Percentiles rank a stretch among this genome's conserved stretches.
These are phyloP conservation scores for Trissoscelio sp. DNA, from an alignment of 2,888 invertebrate genomes.

Conservation along the genomic window DNA sequence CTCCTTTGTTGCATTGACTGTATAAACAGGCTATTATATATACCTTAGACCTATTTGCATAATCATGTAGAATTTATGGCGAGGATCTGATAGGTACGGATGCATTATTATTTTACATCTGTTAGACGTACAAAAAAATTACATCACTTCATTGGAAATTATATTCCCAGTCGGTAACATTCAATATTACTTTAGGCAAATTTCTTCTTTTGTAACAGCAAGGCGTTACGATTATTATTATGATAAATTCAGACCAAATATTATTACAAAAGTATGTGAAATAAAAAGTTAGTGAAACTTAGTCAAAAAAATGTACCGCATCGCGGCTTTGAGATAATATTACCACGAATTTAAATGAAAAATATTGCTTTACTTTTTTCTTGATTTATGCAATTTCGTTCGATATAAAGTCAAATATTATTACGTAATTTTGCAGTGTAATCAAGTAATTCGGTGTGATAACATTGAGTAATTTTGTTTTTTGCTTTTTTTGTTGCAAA, in stretches of 20 bases:
- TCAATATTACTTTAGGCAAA: slow-evolving; percentile 10
- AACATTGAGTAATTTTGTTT: no score
- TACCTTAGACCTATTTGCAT: slow-evolving; percentile 55
- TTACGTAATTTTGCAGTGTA: no score
- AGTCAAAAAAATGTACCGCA: not conserved
- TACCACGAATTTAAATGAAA: not conserved
- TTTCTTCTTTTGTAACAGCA: slow-evolving; percentile 6
- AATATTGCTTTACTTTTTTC: not conserved
- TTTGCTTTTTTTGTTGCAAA: no score
- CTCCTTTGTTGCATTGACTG: slow-evolving; percentile 55
- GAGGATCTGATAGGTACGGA: slow-evolving; percentile 54
- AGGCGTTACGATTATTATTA: slow-evolving; percentile 7
- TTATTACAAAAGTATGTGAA: not conserved
- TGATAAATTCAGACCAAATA: slow-evolving; percentile 1
- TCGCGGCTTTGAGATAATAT: not conserved
- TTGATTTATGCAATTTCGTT: not conserved
- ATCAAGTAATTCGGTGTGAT: no score
- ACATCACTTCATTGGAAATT: slow-evolving; percentile 40
- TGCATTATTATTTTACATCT: slow-evolving; percentile 55
- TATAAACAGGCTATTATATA: slow-evolving; percentile 57
- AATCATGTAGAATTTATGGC: slow-evolving; percentile 57
- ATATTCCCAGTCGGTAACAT: slow-evolving; percentile 18
- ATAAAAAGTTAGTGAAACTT: not conserved
- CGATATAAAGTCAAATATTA: not conserved
- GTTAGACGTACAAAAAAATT: slow-evolving; percentile 26